phyloP scores from a whole-genome alignment of 2,113 vertebrate genomes.

The Peucedramus taeniatus region DNA sequence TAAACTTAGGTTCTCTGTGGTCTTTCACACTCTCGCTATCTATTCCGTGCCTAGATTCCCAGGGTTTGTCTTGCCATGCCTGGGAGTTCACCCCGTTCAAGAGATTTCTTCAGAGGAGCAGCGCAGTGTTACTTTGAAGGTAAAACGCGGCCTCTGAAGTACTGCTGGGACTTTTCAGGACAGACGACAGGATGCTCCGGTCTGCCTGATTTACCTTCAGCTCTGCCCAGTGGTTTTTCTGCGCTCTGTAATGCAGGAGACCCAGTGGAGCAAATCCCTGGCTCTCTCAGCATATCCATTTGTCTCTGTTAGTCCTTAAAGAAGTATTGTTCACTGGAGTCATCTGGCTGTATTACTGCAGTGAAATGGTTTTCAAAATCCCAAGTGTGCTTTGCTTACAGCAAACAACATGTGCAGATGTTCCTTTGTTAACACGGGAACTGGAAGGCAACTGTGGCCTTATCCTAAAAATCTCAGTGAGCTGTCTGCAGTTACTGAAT shows the following conservation, averaged over 20 bases:
- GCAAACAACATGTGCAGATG: background rate
- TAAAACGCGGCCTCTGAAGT: background rate
- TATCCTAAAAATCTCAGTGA: background rate
- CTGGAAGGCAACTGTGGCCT: background rate
- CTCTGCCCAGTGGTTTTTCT: background rate
- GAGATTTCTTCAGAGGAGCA: constrained; percentile 71
- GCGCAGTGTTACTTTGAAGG: constrained; percentile 82
- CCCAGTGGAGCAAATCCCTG: background rate
- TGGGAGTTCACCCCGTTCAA: constrained; percentile 93
- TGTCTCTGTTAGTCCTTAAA: background rate
- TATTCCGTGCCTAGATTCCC: constrained; percentile 70
- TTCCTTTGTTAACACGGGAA: background rate
- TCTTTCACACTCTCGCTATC: background rate
- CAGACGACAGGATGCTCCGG: rapidly evolving
- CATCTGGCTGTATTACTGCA: background rate
- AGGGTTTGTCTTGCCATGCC: constrained; percentile 84
- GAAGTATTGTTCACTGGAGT: background rate
- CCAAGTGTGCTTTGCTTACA: background rate
- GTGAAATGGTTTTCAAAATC: background rate
- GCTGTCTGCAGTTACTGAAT: background rate
- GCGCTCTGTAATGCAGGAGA: background rate
- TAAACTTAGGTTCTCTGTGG: too few relatives aligned
- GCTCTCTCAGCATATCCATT: background rate
- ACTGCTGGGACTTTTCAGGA: background rate
- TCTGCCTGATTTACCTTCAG: background rate